Evolutionary conservation across 2,888 invertebrate species (phyloP).

Genomic region (Caenorhabditis angaria): DNA sequence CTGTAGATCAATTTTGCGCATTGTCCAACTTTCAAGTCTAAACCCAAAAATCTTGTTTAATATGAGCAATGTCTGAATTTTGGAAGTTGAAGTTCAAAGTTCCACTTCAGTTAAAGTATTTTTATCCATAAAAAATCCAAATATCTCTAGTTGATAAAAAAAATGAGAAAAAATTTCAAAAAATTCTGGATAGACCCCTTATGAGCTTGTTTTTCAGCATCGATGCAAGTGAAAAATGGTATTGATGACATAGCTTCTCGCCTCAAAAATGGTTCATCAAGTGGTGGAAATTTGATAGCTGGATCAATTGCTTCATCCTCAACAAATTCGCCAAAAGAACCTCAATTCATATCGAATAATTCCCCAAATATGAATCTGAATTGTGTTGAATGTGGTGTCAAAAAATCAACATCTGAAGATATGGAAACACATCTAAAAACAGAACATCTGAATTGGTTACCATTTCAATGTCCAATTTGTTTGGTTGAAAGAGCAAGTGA

Average conservation of each 20-base stretch:
- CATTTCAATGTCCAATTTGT: constrained; percentile 69
- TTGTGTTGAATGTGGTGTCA: constrained; percentile 67
- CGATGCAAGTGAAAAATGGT: constrained; percentile 19
- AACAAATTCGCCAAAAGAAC: constrained; percentile 16
- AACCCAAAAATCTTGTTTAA: no score
- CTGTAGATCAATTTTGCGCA: no score
- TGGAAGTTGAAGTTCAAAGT: no score
- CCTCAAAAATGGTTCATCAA: constrained; percentile 37
- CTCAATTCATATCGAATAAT: constrained; percentile 46
- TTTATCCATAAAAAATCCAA: no score
- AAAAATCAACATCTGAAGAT: constrained; percentile 65
- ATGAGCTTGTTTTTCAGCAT: no score
- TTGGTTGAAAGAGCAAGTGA: constrained; percentile 65
- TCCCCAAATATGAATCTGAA: constrained; percentile 60
- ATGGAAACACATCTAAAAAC: constrained; percentile 67
- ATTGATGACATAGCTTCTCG: constrained; percentile 51
- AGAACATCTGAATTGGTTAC: constrained; percentile 71
- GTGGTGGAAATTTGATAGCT: constrained; percentile 14
- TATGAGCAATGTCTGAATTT: no score
- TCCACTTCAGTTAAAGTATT: no score
- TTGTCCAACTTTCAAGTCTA: no score
- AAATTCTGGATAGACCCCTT: no score
- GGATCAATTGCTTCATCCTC: not conserved
- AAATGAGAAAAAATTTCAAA: no score
- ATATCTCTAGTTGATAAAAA: no score